Conservation (phyloP, 1,140 invertebrate genomes). For the Microplitis mediator region DNA sequence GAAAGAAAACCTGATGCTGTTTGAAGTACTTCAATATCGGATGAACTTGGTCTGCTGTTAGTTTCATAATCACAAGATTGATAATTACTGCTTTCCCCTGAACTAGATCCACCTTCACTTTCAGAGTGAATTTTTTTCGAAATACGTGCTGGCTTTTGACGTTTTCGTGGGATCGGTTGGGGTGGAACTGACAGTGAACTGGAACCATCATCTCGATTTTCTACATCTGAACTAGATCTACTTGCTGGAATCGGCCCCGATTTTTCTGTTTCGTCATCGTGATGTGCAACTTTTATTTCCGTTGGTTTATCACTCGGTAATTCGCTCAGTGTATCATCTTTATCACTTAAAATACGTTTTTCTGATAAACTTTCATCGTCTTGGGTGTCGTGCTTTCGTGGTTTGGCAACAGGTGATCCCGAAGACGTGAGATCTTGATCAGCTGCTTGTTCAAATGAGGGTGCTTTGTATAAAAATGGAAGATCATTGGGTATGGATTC, state of each 20-base stretch:
- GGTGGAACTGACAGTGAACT: constrained; percentile 44
- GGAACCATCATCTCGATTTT: constrained; percentile 52
- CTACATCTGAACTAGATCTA: constrained; percentile 50
- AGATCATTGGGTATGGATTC: constrained; percentile 58
- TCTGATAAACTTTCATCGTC: constrained; percentile 21
- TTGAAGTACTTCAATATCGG: constrained; percentile 78
- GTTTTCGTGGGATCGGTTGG: constrained; percentile 49
- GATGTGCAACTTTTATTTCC: constrained; percentile 32
- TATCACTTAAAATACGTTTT: constrained; percentile 12
- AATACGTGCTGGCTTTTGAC: constrained; percentile 48
- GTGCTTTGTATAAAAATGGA: constrained; percentile 55
- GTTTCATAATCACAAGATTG: constrained; percentile 83
- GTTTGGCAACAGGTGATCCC: constrained; percentile 41
- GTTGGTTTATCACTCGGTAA: constrained; percentile 11
- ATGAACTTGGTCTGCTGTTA: constrained; percentile 81
- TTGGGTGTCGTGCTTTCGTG: background rate
- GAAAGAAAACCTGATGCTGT: constrained; percentile 63
- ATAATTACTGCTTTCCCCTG: constrained; percentile 88
- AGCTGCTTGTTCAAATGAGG: constrained; percentile 45
- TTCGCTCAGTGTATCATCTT: background rate
- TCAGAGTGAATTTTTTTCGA: constrained; percentile 48
- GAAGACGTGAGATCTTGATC: constrained; percentile 36
- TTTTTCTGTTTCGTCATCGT: constrained; percentile 32
- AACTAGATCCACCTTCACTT: constrained; percentile 74
- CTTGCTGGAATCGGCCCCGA: constrained; percentile 42